Base-by-base conservation (phyloP, 2,888 invertebrate species). In the Tridacna crocea region DNA sequence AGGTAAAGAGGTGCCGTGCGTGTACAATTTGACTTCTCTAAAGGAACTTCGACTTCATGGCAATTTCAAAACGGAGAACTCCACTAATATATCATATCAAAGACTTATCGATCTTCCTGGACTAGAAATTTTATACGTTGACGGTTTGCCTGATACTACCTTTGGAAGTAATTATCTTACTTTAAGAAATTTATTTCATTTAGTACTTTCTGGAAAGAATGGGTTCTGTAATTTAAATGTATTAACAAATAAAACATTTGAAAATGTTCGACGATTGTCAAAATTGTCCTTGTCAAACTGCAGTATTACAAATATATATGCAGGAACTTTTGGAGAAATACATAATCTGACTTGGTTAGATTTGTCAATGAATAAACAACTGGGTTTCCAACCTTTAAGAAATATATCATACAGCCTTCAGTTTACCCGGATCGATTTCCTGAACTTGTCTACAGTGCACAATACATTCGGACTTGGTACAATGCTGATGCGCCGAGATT, bases 381-480 rank as follows among this genome's bases (percentile, higher is more conserved):
- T 85, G 11, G 80, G 83, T 15, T 80, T 85, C 63, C 2, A n/a
- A 11, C 22, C 51, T 10, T 51, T 80, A 11, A 13, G 55, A 27
- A 85, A 85, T 47, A 48, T 83, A 17, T 72, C 85, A 22, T 85
- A 77, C 26, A 76, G 80, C 26, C 27, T 85, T 27, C 85, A 83
- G 36, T 79, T 77, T 66, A 80, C 82, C 0, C 78, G 46, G 0
- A 85, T 83, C 8, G 63, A 76, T 47, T 48, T 61, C 19, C 47
- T 85, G 13, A 79, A 83, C 60, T 70, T 70, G 27, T 79, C 82
- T 0, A 63, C 73, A 22, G 68, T 80, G 13, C 60, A 80, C 55
- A 58, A 63, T n/a, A 82, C 79, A 46, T 84, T 82, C 72, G 84
- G 84, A 13, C n/a, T 75, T 0, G 65, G 72, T 8, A 84, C 79